phyloP scores from a whole-genome alignment of 2,797 vertebrate genomes.

The Poecile montanus region DNA sequence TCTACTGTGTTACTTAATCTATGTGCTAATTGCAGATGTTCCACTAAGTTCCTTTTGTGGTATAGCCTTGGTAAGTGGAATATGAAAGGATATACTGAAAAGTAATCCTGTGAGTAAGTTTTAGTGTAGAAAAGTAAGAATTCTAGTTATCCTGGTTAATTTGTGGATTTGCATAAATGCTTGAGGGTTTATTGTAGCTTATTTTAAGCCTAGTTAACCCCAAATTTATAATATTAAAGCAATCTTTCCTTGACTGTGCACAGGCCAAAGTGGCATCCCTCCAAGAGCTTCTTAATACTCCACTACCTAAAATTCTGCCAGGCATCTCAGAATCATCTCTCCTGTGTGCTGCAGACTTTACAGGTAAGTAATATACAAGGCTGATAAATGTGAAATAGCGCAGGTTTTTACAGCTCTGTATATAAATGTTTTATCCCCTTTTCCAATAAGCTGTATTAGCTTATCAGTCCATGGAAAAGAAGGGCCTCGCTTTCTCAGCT shows the following conservation, averaged over 20 bases:
- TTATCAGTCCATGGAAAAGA: background rate
- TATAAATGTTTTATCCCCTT: background rate
- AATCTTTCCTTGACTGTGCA: background rate
- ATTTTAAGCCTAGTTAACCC: background rate
- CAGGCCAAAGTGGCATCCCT: conserved; percentile 74
- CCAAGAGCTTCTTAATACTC: conserved; percentile 81
- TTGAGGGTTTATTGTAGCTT: background rate
- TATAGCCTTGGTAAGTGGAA: background rate
- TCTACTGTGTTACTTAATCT: background rate
- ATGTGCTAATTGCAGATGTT: background rate
- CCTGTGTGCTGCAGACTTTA: conserved; percentile 72
- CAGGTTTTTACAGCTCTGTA: background rate
- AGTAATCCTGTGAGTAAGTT: background rate
- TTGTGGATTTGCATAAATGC: background rate
- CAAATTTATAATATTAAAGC: background rate
- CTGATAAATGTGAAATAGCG: background rate
- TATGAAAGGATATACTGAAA: background rate
- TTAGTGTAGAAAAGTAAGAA: background rate
- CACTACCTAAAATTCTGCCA: conserved; percentile 79
- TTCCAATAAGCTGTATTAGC: background rate
- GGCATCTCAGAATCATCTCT: conserved; percentile 72
- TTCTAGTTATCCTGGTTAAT: background rate
- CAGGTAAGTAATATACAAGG: conserved; percentile 70
- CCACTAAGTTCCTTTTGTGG: background rate
- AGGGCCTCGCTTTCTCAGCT: background rate